These are phyloP conservation scores for Cottus gobio DNA, from an alignment of 2,113 vertebrate genomes.

Conservation along the genomic window DNA sequence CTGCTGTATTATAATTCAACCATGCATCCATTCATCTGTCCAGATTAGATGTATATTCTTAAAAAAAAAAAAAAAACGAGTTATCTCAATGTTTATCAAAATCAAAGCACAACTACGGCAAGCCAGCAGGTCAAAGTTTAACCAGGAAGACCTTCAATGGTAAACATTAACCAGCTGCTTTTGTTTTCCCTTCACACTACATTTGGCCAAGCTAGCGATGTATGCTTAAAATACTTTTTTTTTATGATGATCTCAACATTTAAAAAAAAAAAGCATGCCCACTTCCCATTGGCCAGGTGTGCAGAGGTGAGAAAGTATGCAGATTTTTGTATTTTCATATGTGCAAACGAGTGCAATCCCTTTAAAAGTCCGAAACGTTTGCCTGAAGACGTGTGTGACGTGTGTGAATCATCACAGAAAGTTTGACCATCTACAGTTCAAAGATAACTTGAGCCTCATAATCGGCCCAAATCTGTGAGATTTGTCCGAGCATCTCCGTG, in stretches of 20 bases:
- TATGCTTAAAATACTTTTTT: neutral
- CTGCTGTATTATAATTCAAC: neutral
- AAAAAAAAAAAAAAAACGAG: neutral
- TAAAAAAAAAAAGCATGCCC: neutral
- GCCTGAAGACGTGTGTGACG: neutral
- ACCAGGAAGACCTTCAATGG: neutral
- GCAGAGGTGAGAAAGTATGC: neutral
- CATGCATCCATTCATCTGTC: neutral
- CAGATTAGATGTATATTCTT: neutral
- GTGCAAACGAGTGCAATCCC: neutral
- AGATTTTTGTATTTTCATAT: neutral
- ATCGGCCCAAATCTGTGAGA: conserved; percentile 17
- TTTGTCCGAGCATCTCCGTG: neutral
- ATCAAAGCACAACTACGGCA: neutral
- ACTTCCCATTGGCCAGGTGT: neutral
- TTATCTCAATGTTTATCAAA: conserved; percentile 16
- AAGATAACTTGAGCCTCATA: neutral
- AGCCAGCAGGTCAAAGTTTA: neutral
- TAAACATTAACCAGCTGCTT: neutral
- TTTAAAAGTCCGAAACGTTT: neutral
- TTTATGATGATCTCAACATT: neutral
- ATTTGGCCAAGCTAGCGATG: neutral
- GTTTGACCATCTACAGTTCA: neutral
- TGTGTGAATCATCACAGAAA: neutral
- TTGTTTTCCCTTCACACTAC: neutral